Percentiles rank a stretch among this genome's conserved stretches.
phyloP scores from a whole-genome alignment of 1,140 invertebrate species.

The Ectropis grisescens region DNA sequence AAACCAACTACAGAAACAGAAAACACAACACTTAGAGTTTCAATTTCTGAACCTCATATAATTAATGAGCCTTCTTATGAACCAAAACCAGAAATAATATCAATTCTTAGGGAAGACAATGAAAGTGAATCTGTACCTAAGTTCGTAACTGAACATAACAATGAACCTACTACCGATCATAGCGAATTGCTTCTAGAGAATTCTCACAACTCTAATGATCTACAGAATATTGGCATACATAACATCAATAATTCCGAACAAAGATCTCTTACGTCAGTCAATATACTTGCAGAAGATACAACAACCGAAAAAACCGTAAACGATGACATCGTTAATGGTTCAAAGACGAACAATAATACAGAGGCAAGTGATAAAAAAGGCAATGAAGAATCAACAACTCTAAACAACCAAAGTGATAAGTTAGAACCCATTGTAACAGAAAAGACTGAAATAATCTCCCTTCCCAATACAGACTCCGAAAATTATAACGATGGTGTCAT shows the following conservation, averaged over 20 bases:
- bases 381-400: no score
- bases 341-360: no score
- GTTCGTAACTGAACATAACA: conserved; percentile 3
- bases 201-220: conserved; percentile 1
- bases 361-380: no score
- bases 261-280: conserved; percentile 30
- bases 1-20: conserved; percentile 6
- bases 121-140: conserved; percentile 6
- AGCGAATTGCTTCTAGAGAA: conserved; percentile 25
- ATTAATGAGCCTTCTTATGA: conserved; percentile 34
- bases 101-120: conserved; percentile 22
- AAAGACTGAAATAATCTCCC: no score
- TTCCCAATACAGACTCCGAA: no score
- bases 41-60: conserved; percentile 30
- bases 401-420: no score
- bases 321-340: no score
- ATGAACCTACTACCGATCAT: conserved; percentile 17
- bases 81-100: conserved; percentile 31
- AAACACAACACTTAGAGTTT: conserved; percentile 24
- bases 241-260: conserved; percentile 20
- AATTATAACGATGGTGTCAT: no score
- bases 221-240: not conserved
- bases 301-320: no score
- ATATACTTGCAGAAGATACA: conserved; percentile 19
- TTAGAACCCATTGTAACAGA: no score